Evolutionary conservation across 1,140 invertebrate species (phyloP), one percentile per base, ranked within the genome.

Genomic region (Euwallacea fornicatus): DNA sequence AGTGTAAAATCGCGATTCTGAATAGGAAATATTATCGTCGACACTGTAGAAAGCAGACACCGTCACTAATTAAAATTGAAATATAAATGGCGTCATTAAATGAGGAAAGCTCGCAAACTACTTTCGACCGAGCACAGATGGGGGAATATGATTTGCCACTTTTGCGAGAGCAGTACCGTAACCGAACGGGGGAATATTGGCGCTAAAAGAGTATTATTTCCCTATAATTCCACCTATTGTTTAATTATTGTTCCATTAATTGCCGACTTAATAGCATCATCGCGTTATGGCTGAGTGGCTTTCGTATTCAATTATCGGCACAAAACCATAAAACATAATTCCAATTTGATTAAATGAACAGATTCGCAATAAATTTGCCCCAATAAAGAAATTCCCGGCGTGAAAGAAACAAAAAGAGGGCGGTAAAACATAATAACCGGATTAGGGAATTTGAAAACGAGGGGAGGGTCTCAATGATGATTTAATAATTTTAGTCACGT

Each of bases 1-100:
- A 16, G 59, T 41, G 59, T 43, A 33, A 61, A 61, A 41, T 41
- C 16, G 59, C n/a, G 15, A 58, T 15, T 10, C 21, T 33, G 21
- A 33, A 33, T 33, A 33, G 21, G 1, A 33, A 33, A 33, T 33
- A 33, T 33, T 33, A 33, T 33, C 21, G 1, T 33, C 21, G 21
- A 33, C 21, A 33, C 21, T 43, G 44, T 62, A 62, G 58, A 69
- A 69, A 69, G 46, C 66, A 69, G 59, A 61, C 15, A 67, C 60
- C 41, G 68, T 62, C 54, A 54, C 69, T 74, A 74, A 74, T 74
- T 74, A 74, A 66, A 62, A 69, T 60, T 74, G 73, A 74, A 74
- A 68, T 74, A 74, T 74, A 74, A 72, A 74, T 74, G 73, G 73
- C 69, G 73, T 74, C 69, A 74, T 74, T 74, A 74, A 69, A 71